phyloP scores from a whole-genome alignment of 2,888 invertebrate genomes.

The Dermolepida albohirtum region DNA sequence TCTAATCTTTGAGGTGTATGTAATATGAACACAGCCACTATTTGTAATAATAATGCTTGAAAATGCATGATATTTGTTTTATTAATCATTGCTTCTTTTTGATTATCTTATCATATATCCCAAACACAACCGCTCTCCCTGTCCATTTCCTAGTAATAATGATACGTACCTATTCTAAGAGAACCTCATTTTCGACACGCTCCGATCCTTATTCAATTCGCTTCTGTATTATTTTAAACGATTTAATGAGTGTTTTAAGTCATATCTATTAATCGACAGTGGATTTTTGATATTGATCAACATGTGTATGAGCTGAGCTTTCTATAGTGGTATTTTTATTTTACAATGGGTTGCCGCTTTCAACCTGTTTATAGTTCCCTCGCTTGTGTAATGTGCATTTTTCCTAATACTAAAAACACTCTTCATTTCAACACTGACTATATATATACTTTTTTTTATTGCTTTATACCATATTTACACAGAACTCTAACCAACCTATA shows the following conservation, averaged over 20 bases:
- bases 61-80: slow-evolving; percentile 89
- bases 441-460: slow-evolving; percentile 32
- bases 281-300: slow-evolving; percentile 25
- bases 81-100: slow-evolving; percentile 69
- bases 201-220: slow-evolving; percentile 47
- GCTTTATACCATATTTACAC: slow-evolving; percentile 32
- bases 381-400: slow-evolving; percentile 62
- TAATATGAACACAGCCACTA: slow-evolving; percentile 74
- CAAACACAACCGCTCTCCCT: slow-evolving; percentile 51
- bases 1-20: slow-evolving; percentile 70
- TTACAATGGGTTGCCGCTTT: slow-evolving; percentile 53
- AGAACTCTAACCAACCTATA: slow-evolving; percentile 21
- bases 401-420: slow-evolving; percentile 43
- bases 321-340: slow-evolving; percentile 50
- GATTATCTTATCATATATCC: slow-evolving; percentile 55
- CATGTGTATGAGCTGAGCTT: slow-evolving; percentile 45
- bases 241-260: slow-evolving; percentile 43
- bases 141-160: neutral
- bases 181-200: slow-evolving; percentile 44
- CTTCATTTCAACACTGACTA: slow-evolving; percentile 43
- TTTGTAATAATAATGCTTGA: slow-evolving; percentile 89
- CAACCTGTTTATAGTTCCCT: slow-evolving; percentile 45
- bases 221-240: slow-evolving; percentile 47
- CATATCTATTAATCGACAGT: slow-evolving; percentile 41
- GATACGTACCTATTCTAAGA: neutral